Evolutionary conservation across 2,888 invertebrate species (phyloP), one percentile per base, ranked within the genome.

Genomic region (Taenaris catops): DNA sequence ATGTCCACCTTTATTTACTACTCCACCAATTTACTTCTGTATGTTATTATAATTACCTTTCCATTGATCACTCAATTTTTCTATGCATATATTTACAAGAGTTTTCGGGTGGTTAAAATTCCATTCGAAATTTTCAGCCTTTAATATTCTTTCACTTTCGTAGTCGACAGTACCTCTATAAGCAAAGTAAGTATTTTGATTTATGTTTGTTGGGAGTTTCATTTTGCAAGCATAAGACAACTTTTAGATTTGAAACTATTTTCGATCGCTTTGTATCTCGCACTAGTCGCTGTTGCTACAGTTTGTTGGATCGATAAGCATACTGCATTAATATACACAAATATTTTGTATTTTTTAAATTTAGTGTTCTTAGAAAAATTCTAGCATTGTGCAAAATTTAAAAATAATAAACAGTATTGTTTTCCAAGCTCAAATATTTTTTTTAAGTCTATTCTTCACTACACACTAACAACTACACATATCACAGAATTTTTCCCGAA

Each of bases 81-180:
- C 64, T 16, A 90, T 73, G 49, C 89, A 89, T 25, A 87, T 49
- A 4, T 63, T 58, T 4, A 73, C 64, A 19, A 91, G 69, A 2
- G 80, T 48, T 43, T 88, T 87, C 14, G 84, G 81, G 34, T 83
- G 71, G 25, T 80, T 67, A 4, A 45, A 42, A 54, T 89, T 83
- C 89, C 89, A 90, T 11, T 73, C 59, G 46, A 90, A 88, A 41
- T 80, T 51, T 66, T 90, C 90, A 0, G 89, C 55, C 44, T 79
- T 64, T 8, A 90, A 45, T 58, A 69, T 75, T 46, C 89, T 61
- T 19, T 53, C 37, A 2, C 56, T 49, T 63, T 90, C 89, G 11
- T 64, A 63, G 48, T 44, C 62, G 42, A 38, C 56, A 21, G 31
- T 60, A 52, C 74, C 73, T 36, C 72, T 70, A 50, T 89, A 90